These are phyloP conservation scores for Andrena trimmerana DNA, from an alignment of 2,888 invertebrate species.

Conservation along the genomic window DNA sequence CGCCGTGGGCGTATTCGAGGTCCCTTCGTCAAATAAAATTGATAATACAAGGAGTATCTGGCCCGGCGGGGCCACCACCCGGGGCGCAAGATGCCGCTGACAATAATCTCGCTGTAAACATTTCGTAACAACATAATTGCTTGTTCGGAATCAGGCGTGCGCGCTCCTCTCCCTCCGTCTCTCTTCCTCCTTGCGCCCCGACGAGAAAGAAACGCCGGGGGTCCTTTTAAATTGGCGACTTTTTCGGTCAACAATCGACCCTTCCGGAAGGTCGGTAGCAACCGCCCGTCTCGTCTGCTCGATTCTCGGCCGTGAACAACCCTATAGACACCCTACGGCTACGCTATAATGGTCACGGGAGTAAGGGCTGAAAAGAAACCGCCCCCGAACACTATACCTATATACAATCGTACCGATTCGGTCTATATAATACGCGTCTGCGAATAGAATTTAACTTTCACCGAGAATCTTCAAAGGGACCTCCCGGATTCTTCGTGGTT, in stretches of 20 bases:
- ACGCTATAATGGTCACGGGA: slow-evolving; percentile 80
- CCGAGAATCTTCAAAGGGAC: slow-evolving; percentile 69
- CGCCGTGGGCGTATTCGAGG: slow-evolving; percentile 73
- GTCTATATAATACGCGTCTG: slow-evolving; percentile 40
- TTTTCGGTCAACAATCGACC: slow-evolving; percentile 85
- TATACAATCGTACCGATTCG: slow-evolving; percentile 40
- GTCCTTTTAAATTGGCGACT: slow-evolving; percentile 85
- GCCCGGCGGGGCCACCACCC: slow-evolving; percentile 69
- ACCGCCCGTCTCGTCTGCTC: slow-evolving; percentile 71
- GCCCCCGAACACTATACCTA: slow-evolving; percentile 58
- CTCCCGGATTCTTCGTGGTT: slow-evolving; percentile 61
- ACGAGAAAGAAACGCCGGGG: slow-evolving; percentile 78
- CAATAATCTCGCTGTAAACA: slow-evolving; percentile 85
- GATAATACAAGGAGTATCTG: slow-evolving; percentile 75
- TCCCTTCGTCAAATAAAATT: slow-evolving; percentile 80
- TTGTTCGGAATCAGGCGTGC: slow-evolving; percentile 77
- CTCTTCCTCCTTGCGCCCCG: slow-evolving; percentile 46
- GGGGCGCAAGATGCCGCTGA: slow-evolving; percentile 84
- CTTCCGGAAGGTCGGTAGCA: slow-evolving; percentile 82
- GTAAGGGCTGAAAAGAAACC: slow-evolving; percentile 76
- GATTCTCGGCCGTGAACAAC: slow-evolving; percentile 76
- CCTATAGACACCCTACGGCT: slow-evolving; percentile 81
- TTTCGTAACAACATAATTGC: slow-evolving; percentile 85
- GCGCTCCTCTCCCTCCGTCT: slow-evolving; percentile 53
- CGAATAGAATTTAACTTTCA: slow-evolving; percentile 74